Percentiles rank a stretch among this genome's conserved stretches.
Evolutionary conservation across 2,113 vertebrate species (phyloP).

Genomic region (Physeter macrocephalus): DNA sequence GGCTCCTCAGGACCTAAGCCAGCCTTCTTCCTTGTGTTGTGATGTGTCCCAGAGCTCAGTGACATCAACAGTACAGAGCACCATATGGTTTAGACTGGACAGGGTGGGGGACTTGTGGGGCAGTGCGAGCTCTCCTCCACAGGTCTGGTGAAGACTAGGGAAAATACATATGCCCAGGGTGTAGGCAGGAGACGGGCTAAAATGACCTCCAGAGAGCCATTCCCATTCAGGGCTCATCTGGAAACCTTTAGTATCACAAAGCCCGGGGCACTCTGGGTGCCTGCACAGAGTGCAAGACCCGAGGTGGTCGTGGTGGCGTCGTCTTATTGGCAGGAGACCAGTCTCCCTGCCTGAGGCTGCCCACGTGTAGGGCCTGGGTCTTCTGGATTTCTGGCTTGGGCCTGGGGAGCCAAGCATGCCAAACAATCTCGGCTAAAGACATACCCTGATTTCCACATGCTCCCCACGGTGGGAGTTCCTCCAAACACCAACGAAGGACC

Average conservation of each 20-base stretch:
- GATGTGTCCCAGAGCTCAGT: not conserved
- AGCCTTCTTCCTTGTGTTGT: not conserved
- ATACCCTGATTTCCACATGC: not conserved
- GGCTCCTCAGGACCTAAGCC: not conserved
- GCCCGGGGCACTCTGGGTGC: not conserved
- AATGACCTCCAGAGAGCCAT: not conserved
- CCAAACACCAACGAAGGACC: too few relatives aligned
- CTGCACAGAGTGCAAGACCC: not conserved
- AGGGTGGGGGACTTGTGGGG: too few relatives aligned
- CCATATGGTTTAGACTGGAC: not conserved
- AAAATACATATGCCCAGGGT: not conserved
- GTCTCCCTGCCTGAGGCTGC: not conserved
- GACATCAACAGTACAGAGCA: not conserved
- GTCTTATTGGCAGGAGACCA: not conserved
- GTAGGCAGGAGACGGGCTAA: not conserved
- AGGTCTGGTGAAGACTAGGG: not conserved
- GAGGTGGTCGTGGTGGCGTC: not conserved
- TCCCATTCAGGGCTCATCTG: not conserved
- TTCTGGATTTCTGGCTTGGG: not conserved
- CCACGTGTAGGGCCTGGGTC: not conserved
- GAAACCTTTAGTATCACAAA: not conserved
- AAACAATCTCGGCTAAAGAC: not conserved
- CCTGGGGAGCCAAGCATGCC: not conserved
- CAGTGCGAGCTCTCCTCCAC: not conserved
- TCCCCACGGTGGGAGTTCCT: not conserved